Base-by-base conservation (phyloP, 2,113 vertebrate species). In the Atherinomorus stipes region DNA sequence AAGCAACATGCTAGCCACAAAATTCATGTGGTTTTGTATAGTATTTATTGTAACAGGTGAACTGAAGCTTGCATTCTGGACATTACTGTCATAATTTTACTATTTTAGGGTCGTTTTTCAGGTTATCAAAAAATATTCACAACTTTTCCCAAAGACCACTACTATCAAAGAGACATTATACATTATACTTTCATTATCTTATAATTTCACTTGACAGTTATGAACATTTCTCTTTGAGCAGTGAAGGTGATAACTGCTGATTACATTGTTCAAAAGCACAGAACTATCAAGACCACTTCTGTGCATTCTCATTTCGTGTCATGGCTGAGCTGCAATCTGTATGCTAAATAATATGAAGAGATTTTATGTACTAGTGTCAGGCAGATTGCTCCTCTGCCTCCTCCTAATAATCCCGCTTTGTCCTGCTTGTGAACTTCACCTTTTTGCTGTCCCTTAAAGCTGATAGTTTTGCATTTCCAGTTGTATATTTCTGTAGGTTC, bases 141-240 rank as follows among this genome's bases (percentile, higher is more conserved):
- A 34, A 34, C 1, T 7, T 34, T 34, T 7, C 31, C 8, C 4
- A 18, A 47, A n/a, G 16, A 47, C 13, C 44, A 19, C 18, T 7
- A 11, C 44, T 47, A n/a, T 47, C 7, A 47, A 18, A 47, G 19
- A 47, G 18, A n/a, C 18, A 4, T 47, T 18, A n/a, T 19, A 18
- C 42, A 44, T 18, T 6, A 15, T 12, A 4, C 40, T 42, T n/a
- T 47, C 44, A n/a, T 47, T n/a, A 7, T 47, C 44, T 7, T 3
- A 47, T 7, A 42, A 53, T 40, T 7, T 53, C 37, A 23, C 31
- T 64, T 52, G 49, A 64, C 19, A 19, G 25, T 31, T 53, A 11
- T 66, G 50, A 53, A 66, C 40, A 66, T 66, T n/a, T 52, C 52
- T 9, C 64, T 26, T 53, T 42, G 42, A 42, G 50, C 7, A 26